phyloP scores from a whole-genome alignment of 1,140 invertebrate genomes.

The Tribolium madens region DNA sequence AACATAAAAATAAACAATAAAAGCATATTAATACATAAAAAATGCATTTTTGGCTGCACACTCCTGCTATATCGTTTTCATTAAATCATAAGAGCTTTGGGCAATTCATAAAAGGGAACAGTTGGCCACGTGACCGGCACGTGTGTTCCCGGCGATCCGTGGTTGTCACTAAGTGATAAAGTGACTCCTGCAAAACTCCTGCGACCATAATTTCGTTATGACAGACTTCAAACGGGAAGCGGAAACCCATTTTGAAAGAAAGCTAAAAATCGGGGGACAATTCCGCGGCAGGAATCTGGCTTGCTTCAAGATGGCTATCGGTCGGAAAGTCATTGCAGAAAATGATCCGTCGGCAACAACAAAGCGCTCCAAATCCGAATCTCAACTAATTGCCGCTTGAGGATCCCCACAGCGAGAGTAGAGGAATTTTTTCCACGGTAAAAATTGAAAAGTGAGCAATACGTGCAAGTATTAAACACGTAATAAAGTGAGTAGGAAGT shows the following conservation, averaged over 20 bases:
- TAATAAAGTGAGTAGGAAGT: slow-evolving; percentile 28
- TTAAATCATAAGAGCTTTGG: slow-evolving; percentile 14
- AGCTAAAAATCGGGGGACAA: background rate
- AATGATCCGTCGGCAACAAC: slow-evolving; percentile 40
- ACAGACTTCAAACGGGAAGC: slow-evolving; percentile 22
- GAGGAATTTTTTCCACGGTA: background rate
- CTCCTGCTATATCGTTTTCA: slow-evolving; percentile 21
- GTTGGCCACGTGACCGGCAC: slow-evolving; percentile 41
- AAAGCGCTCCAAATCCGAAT: slow-evolving; percentile 32
- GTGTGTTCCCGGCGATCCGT: slow-evolving; percentile 21
- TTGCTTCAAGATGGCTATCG: slow-evolving; percentile 22
- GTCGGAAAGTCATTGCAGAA: slow-evolving; percentile 42
- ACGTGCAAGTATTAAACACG: slow-evolving; percentile 18
- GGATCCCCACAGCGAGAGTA: background rate
- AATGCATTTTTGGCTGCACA: background rate
- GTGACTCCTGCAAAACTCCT: slow-evolving; percentile 33
- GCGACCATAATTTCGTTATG: slow-evolving; percentile 18
- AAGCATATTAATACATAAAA: background rate
- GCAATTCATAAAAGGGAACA: slow-evolving; percentile 19
- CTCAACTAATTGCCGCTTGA: slow-evolving; percentile 10
- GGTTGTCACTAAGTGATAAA: slow-evolving; percentile 46
- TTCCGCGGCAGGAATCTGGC: background rate
- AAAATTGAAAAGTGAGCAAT: slow-evolving; percentile 4
- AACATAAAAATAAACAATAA: background rate
- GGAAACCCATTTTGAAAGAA: slow-evolving; percentile 15